Evolutionary conservation across 2,888 invertebrate species (phyloP).

Genomic region (Metacarcinus magister): DNA sequence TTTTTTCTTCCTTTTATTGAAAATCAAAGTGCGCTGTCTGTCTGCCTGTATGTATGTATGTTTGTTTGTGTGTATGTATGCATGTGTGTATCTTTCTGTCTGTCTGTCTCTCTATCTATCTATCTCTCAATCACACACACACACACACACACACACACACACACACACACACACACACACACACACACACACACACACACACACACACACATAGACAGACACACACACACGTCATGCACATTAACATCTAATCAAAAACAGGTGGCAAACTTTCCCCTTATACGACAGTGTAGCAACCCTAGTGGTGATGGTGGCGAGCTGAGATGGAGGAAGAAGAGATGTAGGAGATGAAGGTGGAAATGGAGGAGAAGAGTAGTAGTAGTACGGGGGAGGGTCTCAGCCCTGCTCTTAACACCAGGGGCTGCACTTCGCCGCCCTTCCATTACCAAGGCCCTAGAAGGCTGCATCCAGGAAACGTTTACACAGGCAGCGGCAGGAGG

Average conservation of each 20-base stretch:
- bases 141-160: neutral
- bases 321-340: neutral
- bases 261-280: neutral
- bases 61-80: no score
- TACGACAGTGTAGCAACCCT: neutral
- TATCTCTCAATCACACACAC: neutral
- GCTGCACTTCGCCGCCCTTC: neutral
- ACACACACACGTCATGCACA: neutral
- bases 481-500: slow-evolving; percentile 44
- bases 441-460: slow-evolving; percentile 26
- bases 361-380: neutral
- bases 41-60: neutral
- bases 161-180: neutral
- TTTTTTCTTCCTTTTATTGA: no score
- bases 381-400: neutral
- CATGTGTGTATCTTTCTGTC: neutral
- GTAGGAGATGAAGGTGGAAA: slow-evolving; percentile 11
- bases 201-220: no score
- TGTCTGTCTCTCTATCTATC: neutral
- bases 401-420: slow-evolving; percentile 9
- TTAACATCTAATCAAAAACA: neutral
- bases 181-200: slow-evolving; percentile 36
- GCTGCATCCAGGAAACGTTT: slow-evolving; percentile 48
- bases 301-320: neutral
- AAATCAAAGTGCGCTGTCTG: neutral